Evolutionary conservation across 2,113 vertebrate species (phyloP).

Genomic region (Machaerirhynchus nigripectus): DNA sequence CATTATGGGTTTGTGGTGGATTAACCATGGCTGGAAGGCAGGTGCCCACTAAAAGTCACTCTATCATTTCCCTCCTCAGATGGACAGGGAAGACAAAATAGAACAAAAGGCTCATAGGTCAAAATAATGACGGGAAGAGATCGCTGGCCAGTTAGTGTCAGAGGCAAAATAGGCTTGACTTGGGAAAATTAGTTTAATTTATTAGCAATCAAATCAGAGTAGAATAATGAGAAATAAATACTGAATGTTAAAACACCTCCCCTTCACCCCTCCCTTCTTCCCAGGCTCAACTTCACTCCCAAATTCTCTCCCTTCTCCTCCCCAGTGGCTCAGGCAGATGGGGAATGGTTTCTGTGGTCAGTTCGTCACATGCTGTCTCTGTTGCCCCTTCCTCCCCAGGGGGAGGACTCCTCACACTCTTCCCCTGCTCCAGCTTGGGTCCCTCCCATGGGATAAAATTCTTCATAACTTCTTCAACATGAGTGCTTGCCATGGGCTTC

Average conservation of each 20-base stretch:
- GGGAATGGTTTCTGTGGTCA: background rate
- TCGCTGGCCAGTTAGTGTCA: rapidly evolving
- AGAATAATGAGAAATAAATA: background rate
- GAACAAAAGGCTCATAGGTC: background rate
- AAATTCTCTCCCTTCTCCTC: background rate
- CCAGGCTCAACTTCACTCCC: background rate
- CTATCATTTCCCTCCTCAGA: background rate
- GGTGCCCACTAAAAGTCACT: background rate
- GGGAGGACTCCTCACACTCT: background rate
- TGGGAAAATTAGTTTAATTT: background rate
- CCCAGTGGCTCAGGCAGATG: background rate
- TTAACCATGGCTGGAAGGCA: background rate
- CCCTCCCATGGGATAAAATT: background rate
- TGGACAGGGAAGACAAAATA: background rate
- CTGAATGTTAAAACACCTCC: background rate
- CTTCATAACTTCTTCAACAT: background rate
- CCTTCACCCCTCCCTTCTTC: background rate
- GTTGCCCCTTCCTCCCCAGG: background rate
- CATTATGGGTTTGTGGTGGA: background rate
- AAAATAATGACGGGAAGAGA: background rate
- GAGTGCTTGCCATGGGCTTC: background rate
- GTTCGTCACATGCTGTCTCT: background rate
- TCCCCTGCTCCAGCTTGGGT: background rate
- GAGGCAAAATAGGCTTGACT: background rate
- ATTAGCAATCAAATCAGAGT: background rate